These are phyloP conservation scores for Peromyscus californicus DNA, from an alignment of 2,113 vertebrate genomes.

Conservation along the genomic window DNA sequence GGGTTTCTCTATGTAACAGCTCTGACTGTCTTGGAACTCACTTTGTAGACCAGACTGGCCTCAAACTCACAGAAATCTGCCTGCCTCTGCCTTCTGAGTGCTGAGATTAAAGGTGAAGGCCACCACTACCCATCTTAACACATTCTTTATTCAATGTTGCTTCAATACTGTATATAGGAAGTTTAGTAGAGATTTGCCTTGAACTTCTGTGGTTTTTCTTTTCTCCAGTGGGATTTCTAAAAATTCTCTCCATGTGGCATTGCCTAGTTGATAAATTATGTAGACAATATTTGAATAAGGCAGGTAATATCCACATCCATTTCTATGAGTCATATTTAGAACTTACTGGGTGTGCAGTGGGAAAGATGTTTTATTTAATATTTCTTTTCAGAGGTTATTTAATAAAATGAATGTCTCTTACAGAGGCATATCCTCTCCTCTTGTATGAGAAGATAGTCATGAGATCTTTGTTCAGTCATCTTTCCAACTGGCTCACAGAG, in stretches of 20 bases:
- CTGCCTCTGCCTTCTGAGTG: neutral
- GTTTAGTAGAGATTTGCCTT: neutral
- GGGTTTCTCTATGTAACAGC: neutral
- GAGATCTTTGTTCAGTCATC: neutral
- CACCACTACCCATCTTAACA: neutral
- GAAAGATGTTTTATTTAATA: neutral
- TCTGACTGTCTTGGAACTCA: neutral
- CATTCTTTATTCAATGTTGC: neutral
- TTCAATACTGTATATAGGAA: neutral
- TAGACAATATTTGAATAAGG: neutral
- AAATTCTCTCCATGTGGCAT: neutral
- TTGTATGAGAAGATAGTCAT: neutral
- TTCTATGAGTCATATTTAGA: neutral
- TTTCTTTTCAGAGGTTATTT: neutral
- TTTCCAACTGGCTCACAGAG: neutral
- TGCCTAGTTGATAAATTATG: neutral
- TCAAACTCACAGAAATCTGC: neutral
- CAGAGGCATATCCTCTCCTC: neutral
- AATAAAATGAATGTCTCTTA: neutral
- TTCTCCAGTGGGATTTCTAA: neutral
- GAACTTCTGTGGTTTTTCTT: neutral
- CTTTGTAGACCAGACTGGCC: neutral
- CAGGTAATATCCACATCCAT: neutral
- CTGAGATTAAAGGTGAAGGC: neutral
- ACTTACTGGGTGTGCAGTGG: neutral